Evolutionary conservation across 2,888 invertebrate species (phyloP), one percentile per base, ranked within the genome.

Genomic region (Tiliacea aurago): DNA sequence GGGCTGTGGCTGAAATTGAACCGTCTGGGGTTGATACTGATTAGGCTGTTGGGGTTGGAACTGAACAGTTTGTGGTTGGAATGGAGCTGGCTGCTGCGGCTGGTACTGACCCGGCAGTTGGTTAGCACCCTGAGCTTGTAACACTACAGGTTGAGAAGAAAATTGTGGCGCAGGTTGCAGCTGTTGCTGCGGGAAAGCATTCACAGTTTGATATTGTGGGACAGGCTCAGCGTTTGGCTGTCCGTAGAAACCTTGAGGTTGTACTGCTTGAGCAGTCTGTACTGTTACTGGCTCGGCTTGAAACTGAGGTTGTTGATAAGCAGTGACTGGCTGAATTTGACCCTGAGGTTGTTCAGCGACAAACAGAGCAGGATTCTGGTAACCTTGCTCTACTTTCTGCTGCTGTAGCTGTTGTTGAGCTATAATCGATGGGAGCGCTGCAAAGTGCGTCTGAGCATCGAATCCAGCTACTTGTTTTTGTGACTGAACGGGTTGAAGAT

Each of bases 361-460:
- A 18, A 93, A 77, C 41, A 92, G 77, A 58, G 89, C 89, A 59
- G 92, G 92, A 55, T 87, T 91, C 72, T 90, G 93, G 23, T 62
- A 73, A 9, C 67, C 72, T 76, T 86, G 85, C 23, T 86, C 78
- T 11, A 86, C 81, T 75, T 85, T 89, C 73, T 90, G 91, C 64
- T 88, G 83, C 49, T 89, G 89, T n/a, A 88, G 73, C 85, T 92
- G 92, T 66, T 92, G 93, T 79, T 95, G 95, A 63, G 94, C 93
- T 73, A 96, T 86, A 6, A 95, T 90, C 49, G 95, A 95, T 33
- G 95, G 94, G 1, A 95, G 80, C 3, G 94, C 95, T 33, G 95
- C 91, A 37, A 96, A 93, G 77, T 96, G 95, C 0, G 94, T 90
- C 23, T 92, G 91, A 6, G 93, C 95, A 81, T 94, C 92, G 58